Base-by-base conservation (phyloP, 2,797 vertebrate species). In the Artibeus lituratus region DNA sequence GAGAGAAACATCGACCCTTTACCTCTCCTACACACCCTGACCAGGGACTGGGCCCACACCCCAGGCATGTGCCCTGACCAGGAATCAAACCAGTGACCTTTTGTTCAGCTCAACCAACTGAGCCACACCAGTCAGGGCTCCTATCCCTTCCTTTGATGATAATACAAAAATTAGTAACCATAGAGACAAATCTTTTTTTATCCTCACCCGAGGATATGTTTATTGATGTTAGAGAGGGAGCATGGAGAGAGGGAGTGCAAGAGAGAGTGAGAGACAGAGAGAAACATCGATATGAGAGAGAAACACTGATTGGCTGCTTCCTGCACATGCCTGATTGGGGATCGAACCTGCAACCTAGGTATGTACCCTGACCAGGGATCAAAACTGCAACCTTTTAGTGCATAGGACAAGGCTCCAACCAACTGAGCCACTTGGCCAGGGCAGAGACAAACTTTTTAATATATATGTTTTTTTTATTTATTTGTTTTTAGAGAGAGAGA, bases 61-160 rank as follows among this genome's bases (percentile, higher is more conserved):
- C 62, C 8, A n/a, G 62, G 29, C 62, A n/a, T 8, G 62, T 65
- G 29, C 29, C 62, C 62, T 65, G 62, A n/a, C 32, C 59, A 62
- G 32, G 62, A 65, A 16, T 65, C 29, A n/a, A 65, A 65, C 62
- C 32, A 5, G 29, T n/a, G 32, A 65, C 62, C 32, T 65, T n/a
- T 65, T 1, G 5, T 14, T 65, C 55, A 57, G 26, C 62, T 26
- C 62, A 65, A 3, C 29, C 14, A 65, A n/a, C 62, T 65, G 32
- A n/a, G 32, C 62, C 62, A n/a, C 62, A 65, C 32, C 29, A 18
- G 32, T 65, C 32, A 65, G 32, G 62, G 32, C 62, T 65, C 29
- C 62, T 72, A 44, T 69, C n/a, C 84, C 91, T 96, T 57, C 90
- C 81, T 90, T 93, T 83, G 73, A 85, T 69, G 37, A 92, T 49